Evolutionary conservation across 2,113 vertebrate genomes (phyloP).

Genomic region (Clarias gariepinus): DNA sequence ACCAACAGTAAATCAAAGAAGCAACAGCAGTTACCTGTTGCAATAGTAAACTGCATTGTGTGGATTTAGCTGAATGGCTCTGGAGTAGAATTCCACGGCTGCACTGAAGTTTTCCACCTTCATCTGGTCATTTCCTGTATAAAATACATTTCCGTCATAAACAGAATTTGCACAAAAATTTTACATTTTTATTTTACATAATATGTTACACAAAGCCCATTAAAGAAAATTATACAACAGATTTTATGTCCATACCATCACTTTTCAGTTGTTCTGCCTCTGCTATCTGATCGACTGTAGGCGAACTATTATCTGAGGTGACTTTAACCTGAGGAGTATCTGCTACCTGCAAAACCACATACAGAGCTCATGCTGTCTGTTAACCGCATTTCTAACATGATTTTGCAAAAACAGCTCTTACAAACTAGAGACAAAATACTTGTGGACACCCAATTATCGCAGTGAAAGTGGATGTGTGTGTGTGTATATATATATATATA

Average conservation of each 20-base stretch:
- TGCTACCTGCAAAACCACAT: conserved; percentile 41
- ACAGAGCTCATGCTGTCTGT: neutral
- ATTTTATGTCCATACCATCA: conserved; percentile 74
- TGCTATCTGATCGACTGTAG: conserved; percentile 79
- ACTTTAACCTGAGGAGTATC: conserved; percentile 65
- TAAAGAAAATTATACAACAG: neutral
- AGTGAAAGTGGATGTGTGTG: neutral
- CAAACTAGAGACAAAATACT: conserved; percentile 47
- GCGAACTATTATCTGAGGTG: conserved; percentile 60
- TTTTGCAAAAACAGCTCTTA: neutral
- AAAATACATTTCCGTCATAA: neutral
- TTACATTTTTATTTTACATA: neutral
- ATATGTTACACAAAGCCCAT: neutral
- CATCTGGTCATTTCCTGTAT: conserved; percentile 94
- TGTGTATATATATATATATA: no score
- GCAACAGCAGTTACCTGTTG: conserved; percentile 80
- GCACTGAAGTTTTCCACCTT: conserved; percentile 89
- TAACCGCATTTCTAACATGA: neutral
- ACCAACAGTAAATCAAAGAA: no score
- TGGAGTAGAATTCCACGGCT: conserved; percentile 88
- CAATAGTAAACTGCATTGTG: conserved; percentile 95
- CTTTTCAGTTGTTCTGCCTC: conserved; percentile 91
- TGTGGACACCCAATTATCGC: neutral
- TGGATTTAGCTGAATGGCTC: conserved; percentile 89
- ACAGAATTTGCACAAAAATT: neutral